These are phyloP conservation scores for Drosophila guanche DNA, from an alignment of 1,140 invertebrate species.

Conservation along the genomic window DNA sequence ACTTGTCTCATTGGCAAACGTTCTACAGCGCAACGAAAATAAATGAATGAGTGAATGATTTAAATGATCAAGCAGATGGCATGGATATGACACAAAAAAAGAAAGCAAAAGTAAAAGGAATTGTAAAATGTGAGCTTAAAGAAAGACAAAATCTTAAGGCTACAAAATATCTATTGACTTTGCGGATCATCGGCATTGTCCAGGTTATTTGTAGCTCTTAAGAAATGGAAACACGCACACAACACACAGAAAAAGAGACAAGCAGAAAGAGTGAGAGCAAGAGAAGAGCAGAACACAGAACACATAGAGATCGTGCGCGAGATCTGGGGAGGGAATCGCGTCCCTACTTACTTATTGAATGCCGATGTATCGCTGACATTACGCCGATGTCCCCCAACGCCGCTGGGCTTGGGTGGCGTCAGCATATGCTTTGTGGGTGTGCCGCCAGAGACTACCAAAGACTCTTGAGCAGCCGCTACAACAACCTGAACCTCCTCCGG, in stretches of 20 bases:
- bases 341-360: constrained; percentile 89
- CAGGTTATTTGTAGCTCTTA: constrained; percentile 59
- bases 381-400: constrained; percentile 86
- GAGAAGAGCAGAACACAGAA: constrained; percentile 67
- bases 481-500: constrained; percentile 23
- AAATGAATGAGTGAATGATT: constrained; percentile 19
- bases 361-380: constrained; percentile 95
- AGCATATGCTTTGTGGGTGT: constrained; percentile 84
- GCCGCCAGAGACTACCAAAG: constrained; percentile 12
- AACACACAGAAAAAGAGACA: constrained; percentile 27
- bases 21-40: constrained; percentile 84
- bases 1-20: constrained; percentile 89
- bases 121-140: constrained; percentile 1
- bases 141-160: constrained; percentile 38
- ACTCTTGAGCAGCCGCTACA: constrained; percentile 26
- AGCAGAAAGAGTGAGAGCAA: constrained; percentile 24
- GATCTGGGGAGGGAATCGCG: too few species aligned
- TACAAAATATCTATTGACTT: constrained; percentile 60
- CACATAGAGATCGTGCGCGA: constrained; percentile 32
- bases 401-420: constrained; percentile 67
- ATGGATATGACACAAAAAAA: constrained; percentile 6
- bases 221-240: constrained; percentile 22
- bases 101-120: constrained; percentile 29
- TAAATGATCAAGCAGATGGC: constrained; percentile 23
- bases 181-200: constrained; percentile 50